Base-by-base conservation (phyloP, 2,797 vertebrate species). In the Malacoctenus gilli region DNA sequence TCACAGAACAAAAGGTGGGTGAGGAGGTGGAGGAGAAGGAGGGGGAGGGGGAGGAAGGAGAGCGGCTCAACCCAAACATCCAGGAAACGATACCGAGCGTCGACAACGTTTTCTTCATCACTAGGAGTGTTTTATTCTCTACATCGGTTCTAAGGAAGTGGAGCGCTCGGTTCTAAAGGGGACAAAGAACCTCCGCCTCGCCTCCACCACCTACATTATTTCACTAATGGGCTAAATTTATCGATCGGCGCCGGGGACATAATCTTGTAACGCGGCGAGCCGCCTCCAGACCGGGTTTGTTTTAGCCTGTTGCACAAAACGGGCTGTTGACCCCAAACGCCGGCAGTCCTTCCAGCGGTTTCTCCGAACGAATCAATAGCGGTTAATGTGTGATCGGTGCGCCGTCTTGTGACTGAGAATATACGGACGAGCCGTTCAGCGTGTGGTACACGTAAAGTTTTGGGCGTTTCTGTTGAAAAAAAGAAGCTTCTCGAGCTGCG, bases 301-400 rank as follows among this genome's bases (percentile, higher is more conserved):
- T 76, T 57, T 37, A 72, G 15, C 8, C 3, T 46, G 25, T 86
- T 89, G 58, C 57, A 42, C 70, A 84, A 88, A 28, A 28, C 6
- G 9, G 65, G 42, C 43, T 51, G 52, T 50, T 71, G 77, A 78
- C 69, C 79, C 65, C 34, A 21, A 25, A 65, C 54, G 48, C 19
- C 52, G 5, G n/a, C 5, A 14, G 48, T 36, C 44, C 41, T 68
- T 59, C 59, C 39, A 39, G 16, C 9, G 1, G 5, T 22, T 90
- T 89, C 85, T 73, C 40, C 47, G 79, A 85, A 89, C 15, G 0
- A 65, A 80, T 88, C 89, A 81, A 88, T 90, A 39, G 20, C 80
- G 79, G 87, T 90, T 89, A 89, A 92, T 88, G 50, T 82, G 59
- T 84, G 37, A 84, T 67, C 52, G 22, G 14, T 57, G 22, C 56